Base-by-base conservation (phyloP, 2,888 invertebrate genomes). In the Tinea pellionella region DNA sequence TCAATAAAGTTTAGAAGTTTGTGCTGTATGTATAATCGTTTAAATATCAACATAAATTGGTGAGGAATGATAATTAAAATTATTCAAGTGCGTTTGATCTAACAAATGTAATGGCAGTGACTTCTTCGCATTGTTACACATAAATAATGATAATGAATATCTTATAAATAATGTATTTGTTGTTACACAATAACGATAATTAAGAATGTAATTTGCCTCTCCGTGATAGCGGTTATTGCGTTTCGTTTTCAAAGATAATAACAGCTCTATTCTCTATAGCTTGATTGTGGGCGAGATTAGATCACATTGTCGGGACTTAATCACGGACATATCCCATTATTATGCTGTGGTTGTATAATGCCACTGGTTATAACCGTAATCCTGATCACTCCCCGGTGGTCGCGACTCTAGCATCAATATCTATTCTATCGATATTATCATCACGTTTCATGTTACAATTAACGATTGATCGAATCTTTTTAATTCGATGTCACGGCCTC, bases 261-360 rank as follows among this genome's bases (percentile, higher is more conserved):
- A 19, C 53, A 12, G 11, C 16, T 24, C 53, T 53, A 53, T 53
- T 53, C 19, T 19, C 24, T 53, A 53, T 24, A 16, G 47, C 47
- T 47, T 53, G 53, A 53, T 57, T 32, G 32, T 32, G 32, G 32
- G 16, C 55, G 12, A 57, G 57, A 57, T 57, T 57, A 57, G 32
- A 57, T 57, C 57, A 32, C 32, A 57, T 57, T 57, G 57, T 57
- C 32, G 29, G 32, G 32, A 57, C 16, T 57, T 57, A 57, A 57
- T 57, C 57, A 57, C 57, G 13, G 32, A 55, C 47, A 18, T 16
- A 53, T 18, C 53, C 53, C 24, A 53, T 53, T 53, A 53, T 53
- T 53, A 53, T 53, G 53, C 47, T 47, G 47, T 15, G 47, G 37
- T 37, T 47, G 47, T 47, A 53, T 24, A 53, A 18, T 53, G 53